Evolutionary conservation across 1,140 invertebrate genomes (phyloP), one percentile per base, ranked within the genome.

Genomic region (Megathymus violae): DNA sequence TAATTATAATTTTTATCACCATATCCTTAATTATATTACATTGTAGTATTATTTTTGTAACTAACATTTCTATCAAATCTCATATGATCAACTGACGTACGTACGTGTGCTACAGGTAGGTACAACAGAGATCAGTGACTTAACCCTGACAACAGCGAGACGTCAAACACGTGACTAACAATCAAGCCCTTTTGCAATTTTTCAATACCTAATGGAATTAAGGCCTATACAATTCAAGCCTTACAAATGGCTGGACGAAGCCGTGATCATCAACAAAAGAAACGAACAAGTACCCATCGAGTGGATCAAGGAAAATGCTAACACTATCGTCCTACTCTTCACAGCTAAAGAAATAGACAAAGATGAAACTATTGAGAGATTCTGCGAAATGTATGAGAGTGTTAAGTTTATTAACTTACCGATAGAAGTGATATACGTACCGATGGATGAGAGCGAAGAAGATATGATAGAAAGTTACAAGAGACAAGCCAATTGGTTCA

Each of bases 401-500:
- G 73, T 75, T 1, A 90, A 88, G 72, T 67, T 75, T 17, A 36
- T 73, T 0, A 82, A 88, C 60, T 36, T 88, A 0, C 80, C 85
- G n/a, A 68, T 89, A 44, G 86, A 91, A 76, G 86, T 91, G 0
- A 82, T 91, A 36, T 79, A 88, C 36, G 65, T 89, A 36, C 84
- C 88, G 0, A 70, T 83, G 73, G 88, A 89, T 46, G 80, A 84
- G 3, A 79, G 36, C 0, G 74, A 79, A 44, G 68, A 74, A 17
- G 76, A 81, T 4, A 76, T 78, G 67, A 25, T 40, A n/a, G 50
- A 63, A 2, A 69, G 66, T 34, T 90, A 71, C 62, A 59, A 79
- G 3, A 50, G 52, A 1, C 88, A 90, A 73, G 85, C 88, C 4
- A 89, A 90, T 52, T 90, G 86, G 88, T 89, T 89, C 46, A 80